A percentile compares a stretch with the other conserved stretches of the same genome.
These are phyloP conservation scores for Hirtodrosophila cameraria DNA, from an alignment of 2,888 invertebrate species.

Conservation along the genomic window DNA sequence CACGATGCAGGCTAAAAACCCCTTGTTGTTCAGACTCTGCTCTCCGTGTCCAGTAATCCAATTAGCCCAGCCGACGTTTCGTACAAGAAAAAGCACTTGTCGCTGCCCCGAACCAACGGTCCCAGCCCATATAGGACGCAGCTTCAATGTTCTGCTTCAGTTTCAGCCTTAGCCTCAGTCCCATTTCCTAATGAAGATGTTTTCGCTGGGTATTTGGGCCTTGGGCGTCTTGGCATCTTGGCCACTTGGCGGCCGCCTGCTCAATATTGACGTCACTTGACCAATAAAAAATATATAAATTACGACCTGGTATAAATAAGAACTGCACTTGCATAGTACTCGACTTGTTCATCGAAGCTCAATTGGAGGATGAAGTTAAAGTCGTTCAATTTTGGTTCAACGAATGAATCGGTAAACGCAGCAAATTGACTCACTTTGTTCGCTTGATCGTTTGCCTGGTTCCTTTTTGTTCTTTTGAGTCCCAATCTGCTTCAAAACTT, in stretches of 20 bases:
- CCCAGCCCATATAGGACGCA: not conserved
- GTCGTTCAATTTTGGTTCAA: not conserved
- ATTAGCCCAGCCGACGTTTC: constrained; percentile 80
- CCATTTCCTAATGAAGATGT: constrained; percentile 75
- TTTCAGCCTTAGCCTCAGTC: constrained; percentile 1
- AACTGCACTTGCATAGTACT: constrained; percentile 37
- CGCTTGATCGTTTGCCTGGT: no score
- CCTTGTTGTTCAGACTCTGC: constrained; percentile 1
- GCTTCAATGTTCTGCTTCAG: constrained; percentile 8
- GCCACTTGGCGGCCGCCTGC: constrained; percentile 23
- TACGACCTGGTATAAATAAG: constrained; percentile 58
- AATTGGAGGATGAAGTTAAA: not conserved
- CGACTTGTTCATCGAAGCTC: not conserved
- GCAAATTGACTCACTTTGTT: no score
- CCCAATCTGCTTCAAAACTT: no score
- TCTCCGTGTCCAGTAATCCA: constrained; percentile 70
- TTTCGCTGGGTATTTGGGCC: constrained; percentile 44
- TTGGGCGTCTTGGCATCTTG: constrained; percentile 41
- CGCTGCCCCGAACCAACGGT: constrained; percentile 34
- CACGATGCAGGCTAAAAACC: constrained; percentile 54
- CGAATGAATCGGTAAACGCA: no score
- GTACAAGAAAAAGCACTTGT: constrained; percentile 82
- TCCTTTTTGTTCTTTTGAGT: no score
- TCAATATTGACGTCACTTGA: constrained; percentile 54
- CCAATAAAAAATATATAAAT: constrained; percentile 71